Evolutionary conservation across 2,888 invertebrate species (phyloP).

Genomic region (Silvanus unidentatus): DNA sequence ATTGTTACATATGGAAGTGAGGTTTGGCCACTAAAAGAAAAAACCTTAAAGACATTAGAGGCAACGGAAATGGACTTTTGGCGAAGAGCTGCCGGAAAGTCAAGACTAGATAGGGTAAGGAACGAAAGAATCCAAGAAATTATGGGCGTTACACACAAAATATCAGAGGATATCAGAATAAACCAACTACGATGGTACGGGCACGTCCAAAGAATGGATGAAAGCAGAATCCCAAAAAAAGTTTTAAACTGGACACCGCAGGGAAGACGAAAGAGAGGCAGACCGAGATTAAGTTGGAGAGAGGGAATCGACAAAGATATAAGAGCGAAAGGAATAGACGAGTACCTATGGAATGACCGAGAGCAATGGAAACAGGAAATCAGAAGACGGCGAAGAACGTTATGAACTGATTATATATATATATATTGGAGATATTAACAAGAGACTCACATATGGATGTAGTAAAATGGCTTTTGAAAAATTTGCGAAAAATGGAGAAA

Average conservation of each 20-base stretch:
- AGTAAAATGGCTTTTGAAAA: too few relatives aligned
- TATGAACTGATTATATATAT: too few relatives aligned
- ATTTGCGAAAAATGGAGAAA: too few relatives aligned
- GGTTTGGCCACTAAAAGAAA: conserved; percentile 18
- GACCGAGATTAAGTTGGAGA: conserved; percentile 12
- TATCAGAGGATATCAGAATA: too few relatives aligned
- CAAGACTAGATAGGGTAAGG: conserved; percentile 13
- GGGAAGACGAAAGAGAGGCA: conserved; percentile 13
- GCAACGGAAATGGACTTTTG: conserved; percentile 13
- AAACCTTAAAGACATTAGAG: conserved; percentile 5
- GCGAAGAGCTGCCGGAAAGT: conserved; percentile 12
- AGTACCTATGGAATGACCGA: too few relatives aligned
- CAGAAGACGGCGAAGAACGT: too few relatives aligned
- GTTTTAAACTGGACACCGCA: conserved; percentile 11
- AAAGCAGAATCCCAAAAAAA: conserved; percentile 11
- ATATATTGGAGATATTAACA: too few relatives aligned
- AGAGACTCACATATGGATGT: too few relatives aligned
- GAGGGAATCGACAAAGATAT: conserved; percentile 12
- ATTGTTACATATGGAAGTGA: conserved; percentile 17
- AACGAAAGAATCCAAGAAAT: conserved; percentile 14
- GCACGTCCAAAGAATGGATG: conserved; percentile 11
- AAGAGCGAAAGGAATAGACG: too few relatives aligned
- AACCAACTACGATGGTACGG: conserved; percentile 15
- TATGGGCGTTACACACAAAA: conserved; percentile 16
- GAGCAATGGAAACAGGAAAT: too few relatives aligned